Conservation (phyloP, 2,888 invertebrate genomes). For the Hybos culiciformis region DNA sequence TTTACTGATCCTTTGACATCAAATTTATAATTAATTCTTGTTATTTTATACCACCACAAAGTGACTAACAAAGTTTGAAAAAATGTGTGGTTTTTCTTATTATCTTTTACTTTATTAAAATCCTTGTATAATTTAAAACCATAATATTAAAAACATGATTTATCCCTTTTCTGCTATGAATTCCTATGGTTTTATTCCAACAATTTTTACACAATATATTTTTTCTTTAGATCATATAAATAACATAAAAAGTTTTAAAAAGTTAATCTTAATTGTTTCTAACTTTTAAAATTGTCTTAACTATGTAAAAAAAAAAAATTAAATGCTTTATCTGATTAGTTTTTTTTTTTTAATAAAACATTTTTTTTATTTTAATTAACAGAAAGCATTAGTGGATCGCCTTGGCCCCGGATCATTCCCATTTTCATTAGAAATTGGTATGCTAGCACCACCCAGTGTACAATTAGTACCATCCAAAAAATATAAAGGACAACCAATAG, state of each 20-base stretch:
- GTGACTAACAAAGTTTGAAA: no score
- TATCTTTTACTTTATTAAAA: no score
- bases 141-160: no score
- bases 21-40: no score
- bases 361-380: constrained; percentile 26
- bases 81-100: no score
- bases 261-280: background rate
- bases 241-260: background rate
- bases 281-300: background rate
- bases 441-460: constrained; percentile 80
- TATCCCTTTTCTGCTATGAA: no score
- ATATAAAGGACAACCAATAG: constrained; percentile 81
- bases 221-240: no score
- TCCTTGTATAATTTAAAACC: no score
- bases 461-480: constrained; percentile 82
- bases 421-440: constrained; percentile 66
- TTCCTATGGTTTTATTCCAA: no score
- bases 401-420: constrained; percentile 68
- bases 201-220: no score
- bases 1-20: no score
- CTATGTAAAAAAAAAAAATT: background rate
- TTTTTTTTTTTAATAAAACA: background rate
- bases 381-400: constrained; percentile 69
- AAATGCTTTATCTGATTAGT: constrained; percentile 2
- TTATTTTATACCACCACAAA: no score